phyloP scores from a whole-genome alignment of 2,888 invertebrate genomes.

The Cantharis rufa region DNA sequence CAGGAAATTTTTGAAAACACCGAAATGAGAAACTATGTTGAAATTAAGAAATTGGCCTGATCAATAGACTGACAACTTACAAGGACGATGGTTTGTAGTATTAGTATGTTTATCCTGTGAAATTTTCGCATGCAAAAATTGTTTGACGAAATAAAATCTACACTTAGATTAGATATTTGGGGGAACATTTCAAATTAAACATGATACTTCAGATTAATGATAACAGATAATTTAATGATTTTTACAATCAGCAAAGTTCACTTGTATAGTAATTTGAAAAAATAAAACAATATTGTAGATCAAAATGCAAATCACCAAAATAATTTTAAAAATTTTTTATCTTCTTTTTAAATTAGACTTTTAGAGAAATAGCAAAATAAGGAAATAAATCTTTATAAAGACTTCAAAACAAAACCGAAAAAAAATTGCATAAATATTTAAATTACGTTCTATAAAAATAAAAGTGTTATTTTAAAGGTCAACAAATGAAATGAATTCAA shows the following conservation, averaged over 20 bases:
- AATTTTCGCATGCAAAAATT: too few species aligned
- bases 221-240: background rate
- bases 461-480: background rate
- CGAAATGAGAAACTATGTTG: too few species aligned
- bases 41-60: too few species aligned
- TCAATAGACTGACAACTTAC: too few species aligned
- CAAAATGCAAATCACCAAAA: too few species aligned
- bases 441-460: background rate
- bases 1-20: too few species aligned
- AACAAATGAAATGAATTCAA: background rate
- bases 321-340: background rate
- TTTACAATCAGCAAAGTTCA: background rate
- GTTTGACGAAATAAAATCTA: too few species aligned
- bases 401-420: background rate
- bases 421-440: background rate
- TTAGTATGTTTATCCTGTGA: too few species aligned
- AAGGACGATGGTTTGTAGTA: too few species aligned
- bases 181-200: background rate
- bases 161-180: background rate
- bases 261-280: too few species aligned
- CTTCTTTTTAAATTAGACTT: background rate
- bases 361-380: background rate
- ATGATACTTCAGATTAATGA: background rate
- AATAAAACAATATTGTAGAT: background rate
- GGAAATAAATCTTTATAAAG: background rate